Evolutionary conservation across 2,797 vertebrate species (phyloP), one percentile per base, ranked within the genome.

Genomic region (Sarcoramphus papa): DNA sequence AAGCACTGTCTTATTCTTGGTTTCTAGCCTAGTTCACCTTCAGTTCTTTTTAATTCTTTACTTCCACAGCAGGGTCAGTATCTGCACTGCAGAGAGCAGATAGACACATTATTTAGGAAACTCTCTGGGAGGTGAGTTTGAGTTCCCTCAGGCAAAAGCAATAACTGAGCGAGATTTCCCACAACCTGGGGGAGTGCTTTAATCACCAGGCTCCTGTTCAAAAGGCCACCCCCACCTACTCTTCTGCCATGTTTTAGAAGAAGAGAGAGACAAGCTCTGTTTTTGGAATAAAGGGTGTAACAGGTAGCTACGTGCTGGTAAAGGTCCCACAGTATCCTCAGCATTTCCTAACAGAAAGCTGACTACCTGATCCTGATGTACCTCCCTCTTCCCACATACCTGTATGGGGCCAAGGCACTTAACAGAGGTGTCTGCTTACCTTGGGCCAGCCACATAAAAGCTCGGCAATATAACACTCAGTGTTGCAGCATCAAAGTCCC

Each of bases 381-480:
- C 78, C 60, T 87, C 3, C 0, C 80, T 96, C 95, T 96, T 95
- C 95, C 84, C 92, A 95, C 96, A 94, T 83, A 88, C 81, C 50
- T 80, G 43, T 62, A 57, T 50, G 50, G 93, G 93, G 95, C 94
- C 92, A 85, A 90, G 86, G 63, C 88, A 93, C 86, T 92, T 86
- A 82, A 51, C 76, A 96, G 92, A 95, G 84, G 82, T 96, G 95
- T 91, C 95, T 96, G 91, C 92, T 97, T 93, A 94, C 95, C 96
- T 72, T 95, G 85, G 90, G 91, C 89, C 87, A 93, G 94, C 96
- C 96, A 96, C 96, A 97, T 97, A 33, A 97, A 97, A 97, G 96
- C 91, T 96, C 79, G 0, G 79, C 92, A 94, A 93, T 95, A 94
- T 75, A 97, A 88, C 78, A 47, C 75, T 79, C 67, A 8, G 69